These are phyloP conservation scores for Mastomys natalensis DNA, from an alignment of 2,113 vertebrate genomes.

Conservation along the genomic window DNA sequence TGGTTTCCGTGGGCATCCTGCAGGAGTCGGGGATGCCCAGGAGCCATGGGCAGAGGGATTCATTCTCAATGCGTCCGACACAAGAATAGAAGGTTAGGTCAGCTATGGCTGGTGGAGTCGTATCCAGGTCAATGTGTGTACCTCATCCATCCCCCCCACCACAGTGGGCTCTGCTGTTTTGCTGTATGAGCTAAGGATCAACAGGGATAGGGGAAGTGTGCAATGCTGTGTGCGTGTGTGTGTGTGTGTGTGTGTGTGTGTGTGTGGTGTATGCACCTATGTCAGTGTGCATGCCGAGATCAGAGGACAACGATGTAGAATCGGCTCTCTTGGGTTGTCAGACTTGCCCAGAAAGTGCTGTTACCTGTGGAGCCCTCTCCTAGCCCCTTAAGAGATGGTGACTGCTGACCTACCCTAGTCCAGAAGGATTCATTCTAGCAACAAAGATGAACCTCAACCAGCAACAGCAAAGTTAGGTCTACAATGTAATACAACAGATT, in stretches of 20 bases:
- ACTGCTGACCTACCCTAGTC: not conserved
- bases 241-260: not conserved
- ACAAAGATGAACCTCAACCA: not conserved
- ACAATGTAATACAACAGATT: no score
- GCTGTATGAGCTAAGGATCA: not conserved
- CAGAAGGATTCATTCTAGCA: not conserved
- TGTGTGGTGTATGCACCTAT: not conserved
- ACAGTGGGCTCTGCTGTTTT: not conserved
- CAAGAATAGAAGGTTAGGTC: not conserved
- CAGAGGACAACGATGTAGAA: not conserved
- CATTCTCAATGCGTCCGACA: not conserved
- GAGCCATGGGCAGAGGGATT: not conserved
- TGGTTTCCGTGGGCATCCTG: not conserved
- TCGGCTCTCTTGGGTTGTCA: not conserved
- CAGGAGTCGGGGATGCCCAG: not conserved
- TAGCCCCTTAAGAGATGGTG: not conserved
- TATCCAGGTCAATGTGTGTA: not conserved
- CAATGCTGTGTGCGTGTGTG: not conserved
- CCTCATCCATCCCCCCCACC: not conserved
- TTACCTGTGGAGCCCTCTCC: not conserved
- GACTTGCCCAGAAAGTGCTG: not conserved
- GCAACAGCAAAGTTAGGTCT: not conserved
- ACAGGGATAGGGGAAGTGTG: not conserved
- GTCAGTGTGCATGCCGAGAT: no score
- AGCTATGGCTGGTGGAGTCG: accelerated